These are phyloP conservation scores for Trisateles emortualis DNA, from an alignment of 2,888 invertebrate genomes.

Conservation along the genomic window DNA sequence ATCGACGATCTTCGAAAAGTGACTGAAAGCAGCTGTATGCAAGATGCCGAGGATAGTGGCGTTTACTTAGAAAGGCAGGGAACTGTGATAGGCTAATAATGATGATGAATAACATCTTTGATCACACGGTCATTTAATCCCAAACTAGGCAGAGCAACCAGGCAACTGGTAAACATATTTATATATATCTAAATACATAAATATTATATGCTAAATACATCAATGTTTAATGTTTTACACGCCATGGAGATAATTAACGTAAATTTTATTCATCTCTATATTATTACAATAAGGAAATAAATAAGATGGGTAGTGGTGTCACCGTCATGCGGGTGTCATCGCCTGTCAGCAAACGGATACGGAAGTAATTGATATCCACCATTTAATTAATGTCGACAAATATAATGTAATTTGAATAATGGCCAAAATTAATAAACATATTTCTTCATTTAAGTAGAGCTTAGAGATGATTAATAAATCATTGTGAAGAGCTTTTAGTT, in stretches of 20 bases:
- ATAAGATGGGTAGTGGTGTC: conserved; percentile 10
- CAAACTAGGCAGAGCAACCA: too few relatives aligned
- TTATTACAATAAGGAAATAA: conserved; percentile 28
- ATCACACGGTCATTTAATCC: too few relatives aligned
- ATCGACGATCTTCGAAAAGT: too few relatives aligned
- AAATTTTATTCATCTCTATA: conserved; percentile 28
- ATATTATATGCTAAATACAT: too few relatives aligned
- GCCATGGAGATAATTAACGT: conserved; percentile 9
- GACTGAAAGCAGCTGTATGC: too few relatives aligned
- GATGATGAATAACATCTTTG: too few relatives aligned
- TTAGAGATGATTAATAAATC: too few relatives aligned
- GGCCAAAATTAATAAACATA: neutral
- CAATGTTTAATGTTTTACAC: neutral
- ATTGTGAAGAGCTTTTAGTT: neutral
- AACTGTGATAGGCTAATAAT: too few relatives aligned
- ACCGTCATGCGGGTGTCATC: conserved; percentile 21
- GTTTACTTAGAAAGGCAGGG: too few relatives aligned
- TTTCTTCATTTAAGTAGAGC: neutral
- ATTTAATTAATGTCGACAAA: conserved; percentile 4
- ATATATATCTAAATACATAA: too few relatives aligned
- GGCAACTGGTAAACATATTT: too few relatives aligned
- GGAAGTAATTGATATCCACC: conserved; percentile 13
- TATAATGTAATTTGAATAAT: neutral
- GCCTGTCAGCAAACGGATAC: conserved; percentile 11
- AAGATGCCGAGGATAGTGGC: too few relatives aligned